phyloP scores from a whole-genome alignment of 2,113 vertebrate species.

The Hemiscyllium ocellatum region DNA sequence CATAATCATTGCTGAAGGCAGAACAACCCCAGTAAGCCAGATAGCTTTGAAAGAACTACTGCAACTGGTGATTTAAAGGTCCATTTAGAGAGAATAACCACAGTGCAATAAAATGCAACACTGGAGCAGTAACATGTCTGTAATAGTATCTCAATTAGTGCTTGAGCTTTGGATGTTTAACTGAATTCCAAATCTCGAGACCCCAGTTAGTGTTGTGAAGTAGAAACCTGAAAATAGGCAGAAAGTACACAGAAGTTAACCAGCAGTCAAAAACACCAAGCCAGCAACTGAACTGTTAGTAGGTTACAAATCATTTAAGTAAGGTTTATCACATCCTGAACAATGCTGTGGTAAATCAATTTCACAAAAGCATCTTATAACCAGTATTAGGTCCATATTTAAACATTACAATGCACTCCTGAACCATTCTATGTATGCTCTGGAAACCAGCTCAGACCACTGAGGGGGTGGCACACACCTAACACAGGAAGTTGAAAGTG shows the following conservation, averaged over 20 bases:
- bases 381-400: neutral
- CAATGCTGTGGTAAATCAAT: neutral
- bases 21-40: neutral
- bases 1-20: neutral
- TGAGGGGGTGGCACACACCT: neutral
- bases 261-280: neutral
- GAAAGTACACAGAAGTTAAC: neutral
- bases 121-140: neutral
- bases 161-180: too few relatives aligned
- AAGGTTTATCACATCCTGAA: neutral
- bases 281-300: neutral
- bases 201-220: neutral
- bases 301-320: neutral
- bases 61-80: too few relatives aligned
- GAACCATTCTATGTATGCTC: neutral
- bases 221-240: neutral
- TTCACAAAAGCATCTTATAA: neutral
- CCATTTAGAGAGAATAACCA: neutral
- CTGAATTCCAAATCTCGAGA: neutral
- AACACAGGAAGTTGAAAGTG: neutral
- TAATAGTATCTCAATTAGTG: neutral
- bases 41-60: neutral
- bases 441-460: neutral
- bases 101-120: neutral
- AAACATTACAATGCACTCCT: neutral